A percentile compares a stretch with the other conserved stretches of the same genome.
phyloP scores from a whole-genome alignment of 1,140 invertebrate species.

The Leptestheria dahalacensis region DNA sequence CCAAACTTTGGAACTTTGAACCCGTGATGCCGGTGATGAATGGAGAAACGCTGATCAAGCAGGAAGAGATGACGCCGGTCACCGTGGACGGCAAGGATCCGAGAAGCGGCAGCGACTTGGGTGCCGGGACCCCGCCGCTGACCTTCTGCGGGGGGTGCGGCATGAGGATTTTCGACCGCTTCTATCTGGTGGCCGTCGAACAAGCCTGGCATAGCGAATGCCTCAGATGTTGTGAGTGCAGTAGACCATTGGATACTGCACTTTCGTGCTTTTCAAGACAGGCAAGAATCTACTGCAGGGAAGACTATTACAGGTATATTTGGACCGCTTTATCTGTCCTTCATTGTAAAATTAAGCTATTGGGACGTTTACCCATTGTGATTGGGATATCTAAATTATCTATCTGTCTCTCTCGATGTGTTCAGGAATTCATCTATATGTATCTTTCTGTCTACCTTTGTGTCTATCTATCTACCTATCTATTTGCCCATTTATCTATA shows the following conservation, averaged over 20 bases:
- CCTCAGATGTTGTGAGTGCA: constrained; percentile 62
- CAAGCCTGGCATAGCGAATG: constrained; percentile 77
- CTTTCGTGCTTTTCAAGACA: constrained; percentile 85
- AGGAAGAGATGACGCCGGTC: not conserved
- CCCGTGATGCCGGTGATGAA: not conserved
- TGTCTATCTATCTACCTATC: no score
- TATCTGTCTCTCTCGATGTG: no score
- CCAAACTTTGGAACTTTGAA: no score
- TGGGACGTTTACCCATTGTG: no score
- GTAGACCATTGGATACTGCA: constrained; percentile 69
- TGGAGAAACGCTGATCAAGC: not conserved
- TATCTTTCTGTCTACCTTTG: no score
- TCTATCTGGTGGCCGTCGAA: constrained; percentile 73
- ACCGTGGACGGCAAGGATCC: not conserved
- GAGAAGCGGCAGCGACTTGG: not conserved
- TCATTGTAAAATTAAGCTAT: no score
- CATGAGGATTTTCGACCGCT: constrained; percentile 64
- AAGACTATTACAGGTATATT: constrained; percentile 90
- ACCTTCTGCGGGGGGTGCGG: constrained; percentile 70
- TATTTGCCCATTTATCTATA: no score
- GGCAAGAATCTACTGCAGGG: constrained; percentile 91
- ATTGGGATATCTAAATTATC: no score
- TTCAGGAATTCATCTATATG: no score
- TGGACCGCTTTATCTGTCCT: no score
- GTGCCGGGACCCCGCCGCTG: constrained; percentile 16